Percentiles rank a stretch among this genome's conserved stretches.
phyloP scores from a whole-genome alignment of 2,888 invertebrate species.

The Pinctada fucata region DNA sequence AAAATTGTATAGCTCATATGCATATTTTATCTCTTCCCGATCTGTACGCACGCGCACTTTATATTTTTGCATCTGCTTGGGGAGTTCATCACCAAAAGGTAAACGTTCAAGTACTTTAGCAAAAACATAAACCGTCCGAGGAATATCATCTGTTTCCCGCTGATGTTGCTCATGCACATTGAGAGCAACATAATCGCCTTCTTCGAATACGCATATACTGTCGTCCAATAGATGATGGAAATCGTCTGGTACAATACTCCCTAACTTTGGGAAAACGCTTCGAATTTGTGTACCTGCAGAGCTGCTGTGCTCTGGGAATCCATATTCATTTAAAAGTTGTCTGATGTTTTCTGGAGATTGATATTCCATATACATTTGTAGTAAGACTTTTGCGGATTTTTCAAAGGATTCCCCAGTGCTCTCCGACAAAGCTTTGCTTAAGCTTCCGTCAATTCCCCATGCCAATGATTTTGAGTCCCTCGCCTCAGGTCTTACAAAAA shows the following conservation, averaged over 20 bases:
- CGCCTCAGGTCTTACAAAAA: not conserved
- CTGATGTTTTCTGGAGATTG: slow-evolving; percentile 3
- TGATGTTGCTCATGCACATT: slow-evolving; percentile 10
- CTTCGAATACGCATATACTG: slow-evolving; percentile 36
- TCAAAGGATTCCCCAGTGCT: not conserved
- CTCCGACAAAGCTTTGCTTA: not conserved
- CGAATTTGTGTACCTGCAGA: not conserved
- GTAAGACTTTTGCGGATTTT: not conserved
- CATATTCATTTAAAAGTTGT: slow-evolving; percentile 5
- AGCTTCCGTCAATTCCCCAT: not conserved
- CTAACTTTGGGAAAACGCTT: slow-evolving; percentile 39
- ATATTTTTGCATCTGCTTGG: slow-evolving; percentile 12
- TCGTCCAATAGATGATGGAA: slow-evolving; percentile 46
- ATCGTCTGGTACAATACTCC: slow-evolving; percentile 41
- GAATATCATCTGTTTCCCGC: not conserved
- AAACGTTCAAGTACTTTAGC: slow-evolving; percentile 6
- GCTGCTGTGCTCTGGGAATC: slow-evolving; percentile 1
- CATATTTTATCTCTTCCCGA: not conserved
- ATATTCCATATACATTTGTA: slow-evolving; percentile 2
- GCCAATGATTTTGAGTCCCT: not conserved
- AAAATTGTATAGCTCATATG: slow-evolving; percentile 36
- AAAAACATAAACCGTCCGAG: slow-evolving; percentile 20
- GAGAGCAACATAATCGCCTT: slow-evolving; percentile 40
- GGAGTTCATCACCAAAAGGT: not conserved
- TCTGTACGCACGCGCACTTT: not conserved